phyloP scores from a whole-genome alignment of 2,797 vertebrate species.

The Ctenosaura bakeri region DNA sequence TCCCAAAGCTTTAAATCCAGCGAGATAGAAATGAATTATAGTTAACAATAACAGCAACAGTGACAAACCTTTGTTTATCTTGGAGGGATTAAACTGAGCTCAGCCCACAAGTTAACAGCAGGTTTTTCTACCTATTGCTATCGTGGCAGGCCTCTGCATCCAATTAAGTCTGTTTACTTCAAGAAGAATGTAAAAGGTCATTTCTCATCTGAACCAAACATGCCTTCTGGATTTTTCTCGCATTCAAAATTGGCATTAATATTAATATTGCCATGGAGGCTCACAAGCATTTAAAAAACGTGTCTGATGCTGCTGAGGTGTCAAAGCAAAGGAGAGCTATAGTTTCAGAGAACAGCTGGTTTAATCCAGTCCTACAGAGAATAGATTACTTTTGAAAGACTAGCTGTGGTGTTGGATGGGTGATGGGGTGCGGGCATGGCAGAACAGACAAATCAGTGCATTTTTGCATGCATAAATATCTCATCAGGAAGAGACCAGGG shows the following conservation, averaged over 20 bases:
- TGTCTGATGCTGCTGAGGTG: neutral
- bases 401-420: neutral
- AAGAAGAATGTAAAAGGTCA: conserved; percentile 29
- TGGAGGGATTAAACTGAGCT: neutral
- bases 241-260: conserved; percentile 25
- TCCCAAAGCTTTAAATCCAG: neutral
- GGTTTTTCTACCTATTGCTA: conserved; percentile 23
- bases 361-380: neutral
- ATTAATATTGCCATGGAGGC: conserved; percentile 11
- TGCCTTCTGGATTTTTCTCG: conserved; percentile 20
- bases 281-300: neutral
- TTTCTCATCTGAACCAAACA: conserved; percentile 19
- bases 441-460: neutral
- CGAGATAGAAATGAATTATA: conserved; percentile 1
- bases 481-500: neutral
- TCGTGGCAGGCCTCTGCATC: neutral
- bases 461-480: neutral
- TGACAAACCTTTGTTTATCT: neutral
- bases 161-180: conserved; percentile 38
- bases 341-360: neutral
- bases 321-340: neutral
- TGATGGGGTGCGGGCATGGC: too few relatives aligned
- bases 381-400: neutral
- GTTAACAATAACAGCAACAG: neutral
- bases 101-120: conserved; percentile 16